Conservation (phyloP, 2,888 invertebrate genomes). For the Agonopterix arenella region DNA sequence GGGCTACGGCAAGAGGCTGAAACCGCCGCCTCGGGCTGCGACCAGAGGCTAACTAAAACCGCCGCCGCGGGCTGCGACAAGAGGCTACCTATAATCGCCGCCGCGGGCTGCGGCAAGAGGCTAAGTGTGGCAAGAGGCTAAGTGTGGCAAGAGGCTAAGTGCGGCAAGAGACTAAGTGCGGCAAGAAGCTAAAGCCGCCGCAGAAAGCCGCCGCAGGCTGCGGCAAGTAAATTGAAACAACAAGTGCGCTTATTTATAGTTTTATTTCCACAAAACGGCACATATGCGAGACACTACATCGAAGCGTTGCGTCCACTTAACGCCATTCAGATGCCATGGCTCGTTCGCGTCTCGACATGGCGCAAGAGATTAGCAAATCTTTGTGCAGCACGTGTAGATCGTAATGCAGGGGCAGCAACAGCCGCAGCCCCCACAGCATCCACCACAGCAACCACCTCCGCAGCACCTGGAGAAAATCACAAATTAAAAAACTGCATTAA, state of each 20-base stretch:
- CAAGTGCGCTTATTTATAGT: slow-evolving; percentile 19
- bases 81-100: too few relatives aligned
- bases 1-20: too few relatives aligned
- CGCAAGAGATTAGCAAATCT: slow-evolving; percentile 10
- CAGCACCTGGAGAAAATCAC: slow-evolving; percentile 37
- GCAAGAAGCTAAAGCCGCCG: too few relatives aligned
- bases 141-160: too few relatives aligned
- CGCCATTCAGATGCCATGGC: slow-evolving; percentile 1
- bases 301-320: slow-evolving; percentile 7
- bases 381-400: slow-evolving; percentile 24
- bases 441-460: slow-evolving; percentile 28
- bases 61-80: too few relatives aligned
- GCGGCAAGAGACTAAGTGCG: too few relatives aligned
- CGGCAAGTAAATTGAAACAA: background rate
- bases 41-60: too few relatives aligned
- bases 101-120: too few relatives aligned
- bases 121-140: too few relatives aligned
- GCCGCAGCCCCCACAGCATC: slow-evolving; percentile 24
- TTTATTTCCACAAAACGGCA: slow-evolving; percentile 37
- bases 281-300: slow-evolving; percentile 16
- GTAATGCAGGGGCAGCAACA: slow-evolving; percentile 36
- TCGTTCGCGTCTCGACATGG: background rate
- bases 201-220: too few relatives aligned
- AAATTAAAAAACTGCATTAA: too few relatives aligned
- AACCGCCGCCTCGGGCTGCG: too few relatives aligned